Evolutionary conservation across 2,888 invertebrate genomes (phyloP).

Genomic region (Nephrotoma guestfalica): DNA sequence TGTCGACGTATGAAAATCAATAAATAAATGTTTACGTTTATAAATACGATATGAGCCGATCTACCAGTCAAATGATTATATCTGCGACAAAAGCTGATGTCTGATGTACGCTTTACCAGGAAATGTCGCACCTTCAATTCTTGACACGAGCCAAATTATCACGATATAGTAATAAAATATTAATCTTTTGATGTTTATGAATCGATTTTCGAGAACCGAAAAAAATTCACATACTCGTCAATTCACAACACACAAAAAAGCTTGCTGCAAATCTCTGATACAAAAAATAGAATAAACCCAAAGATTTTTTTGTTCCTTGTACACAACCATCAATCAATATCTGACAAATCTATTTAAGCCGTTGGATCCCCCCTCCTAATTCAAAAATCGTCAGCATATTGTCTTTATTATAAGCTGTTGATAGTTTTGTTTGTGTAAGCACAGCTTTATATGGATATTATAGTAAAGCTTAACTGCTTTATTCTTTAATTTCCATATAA

Average conservation of each 20-base stretch:
- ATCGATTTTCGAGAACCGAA: background rate
- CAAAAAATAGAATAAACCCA: background rate
- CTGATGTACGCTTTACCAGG: background rate
- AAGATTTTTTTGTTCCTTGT: background rate
- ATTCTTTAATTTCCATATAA: background rate
- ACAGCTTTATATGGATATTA: too few relatives aligned
- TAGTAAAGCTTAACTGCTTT: background rate
- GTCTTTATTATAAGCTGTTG: too few relatives aligned
- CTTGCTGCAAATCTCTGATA: background rate
- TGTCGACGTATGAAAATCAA: too few relatives aligned
- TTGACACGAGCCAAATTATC: background rate
- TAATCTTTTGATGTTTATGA: background rate
- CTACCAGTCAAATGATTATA: too few relatives aligned
- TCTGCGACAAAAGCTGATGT: background rate
- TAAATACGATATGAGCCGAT: too few relatives aligned
- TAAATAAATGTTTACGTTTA: too few relatives aligned
- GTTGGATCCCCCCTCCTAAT: background rate
- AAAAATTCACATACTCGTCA: too few relatives aligned
- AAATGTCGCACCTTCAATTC: background rate
- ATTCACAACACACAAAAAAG: background rate
- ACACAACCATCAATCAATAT: background rate
- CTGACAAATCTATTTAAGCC: background rate
- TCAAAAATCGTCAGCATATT: too few relatives aligned
- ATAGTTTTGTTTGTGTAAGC: too few relatives aligned
- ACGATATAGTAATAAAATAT: background rate